These are phyloP conservation scores for Megathymus violae DNA, from an alignment of 1,140 invertebrate species.

Conservation along the genomic window DNA sequence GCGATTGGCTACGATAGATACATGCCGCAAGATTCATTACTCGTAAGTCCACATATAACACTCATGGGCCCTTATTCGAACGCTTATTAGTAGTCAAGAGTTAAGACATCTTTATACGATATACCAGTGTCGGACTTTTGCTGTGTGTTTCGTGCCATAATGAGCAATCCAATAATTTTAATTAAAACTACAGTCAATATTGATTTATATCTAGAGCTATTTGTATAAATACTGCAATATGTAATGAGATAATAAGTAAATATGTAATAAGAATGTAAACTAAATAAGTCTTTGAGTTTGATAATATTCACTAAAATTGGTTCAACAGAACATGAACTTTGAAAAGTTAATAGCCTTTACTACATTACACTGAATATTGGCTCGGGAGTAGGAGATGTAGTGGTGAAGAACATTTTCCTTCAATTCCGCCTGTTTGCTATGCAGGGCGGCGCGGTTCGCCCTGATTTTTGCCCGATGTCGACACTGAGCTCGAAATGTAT, in stretches of 20 bases:
- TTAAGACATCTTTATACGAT: neutral
- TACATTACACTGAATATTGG: conserved; percentile 7
- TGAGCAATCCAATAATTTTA: too few relatives aligned
- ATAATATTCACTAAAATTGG: neutral
- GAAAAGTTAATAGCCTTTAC: neutral
- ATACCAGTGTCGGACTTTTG: too few relatives aligned
- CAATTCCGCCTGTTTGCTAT: conserved; percentile 72
- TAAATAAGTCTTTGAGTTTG: too few relatives aligned
- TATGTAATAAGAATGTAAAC: too few relatives aligned
- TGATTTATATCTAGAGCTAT: neutral
- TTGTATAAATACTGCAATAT: too few relatives aligned
- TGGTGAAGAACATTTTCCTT: conserved; percentile 45
- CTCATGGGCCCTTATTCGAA: neutral
- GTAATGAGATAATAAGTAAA: too few relatives aligned
- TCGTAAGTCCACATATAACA: neutral
- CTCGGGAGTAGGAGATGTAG: conserved; percentile 14
- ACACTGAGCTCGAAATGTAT: conserved; percentile 74
- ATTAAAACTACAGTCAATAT: neutral
- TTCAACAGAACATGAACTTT: neutral
- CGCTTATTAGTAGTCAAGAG: conserved; percentile 8
- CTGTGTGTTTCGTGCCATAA: too few relatives aligned
- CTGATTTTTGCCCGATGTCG: conserved; percentile 80
- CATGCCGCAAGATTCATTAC: too few relatives aligned
- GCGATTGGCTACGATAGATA: too few relatives aligned
- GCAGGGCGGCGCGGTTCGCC: conserved; percentile 63